Evolutionary conservation across 2,797 vertebrate species (phyloP), one percentile per base, ranked within the genome.

Genomic region (Anguilla marmorata): DNA sequence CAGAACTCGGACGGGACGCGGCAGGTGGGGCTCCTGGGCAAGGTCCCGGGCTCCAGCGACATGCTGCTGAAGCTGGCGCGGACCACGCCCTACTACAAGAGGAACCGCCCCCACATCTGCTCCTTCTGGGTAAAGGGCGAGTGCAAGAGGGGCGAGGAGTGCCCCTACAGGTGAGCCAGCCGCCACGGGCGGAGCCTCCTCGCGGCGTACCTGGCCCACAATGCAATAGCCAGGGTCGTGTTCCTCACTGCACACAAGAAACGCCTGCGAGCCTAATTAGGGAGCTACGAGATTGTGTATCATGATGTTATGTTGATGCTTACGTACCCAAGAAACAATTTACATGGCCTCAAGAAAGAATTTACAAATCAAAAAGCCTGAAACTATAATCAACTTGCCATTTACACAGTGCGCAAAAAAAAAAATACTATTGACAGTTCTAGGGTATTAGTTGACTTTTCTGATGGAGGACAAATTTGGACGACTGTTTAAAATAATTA

Each of bases 111-210:
- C 0, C 99, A 99, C 92, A 99, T 99, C 94, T 99, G 99, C 89
- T 99, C 99, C 89, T 99, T 99, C 94, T 99, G 99, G 99, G 99
- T 99, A 19, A 99, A 99, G 92, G 98, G 98, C 92, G 98, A 99
- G 89, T 99, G 99, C 93, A 98, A 99, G 94, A 96, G 99, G 96
- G 99, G 98, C 88, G 99, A 99, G 89, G 98, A 99, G 90, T 99
- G 99, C 93, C 99, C 99, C 0, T 99, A 99, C 93, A 99, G 99
- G 99, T 97, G 92, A 94, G 94, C 60, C 3, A 2, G n/a, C 72
- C 7, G 58, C 19, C 58, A 5, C 3, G 41, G 41, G 41, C 16
- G 58, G 16, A 63, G 58, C 58, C 58, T 19, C 4, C 21, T 66
- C 41, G 41, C 41, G 16, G 16, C 24, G 60, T 63, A 4, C 58